These are phyloP conservation scores for Gymnogyps californianus DNA, from an alignment of 2,113 vertebrate species.

Conservation along the genomic window DNA sequence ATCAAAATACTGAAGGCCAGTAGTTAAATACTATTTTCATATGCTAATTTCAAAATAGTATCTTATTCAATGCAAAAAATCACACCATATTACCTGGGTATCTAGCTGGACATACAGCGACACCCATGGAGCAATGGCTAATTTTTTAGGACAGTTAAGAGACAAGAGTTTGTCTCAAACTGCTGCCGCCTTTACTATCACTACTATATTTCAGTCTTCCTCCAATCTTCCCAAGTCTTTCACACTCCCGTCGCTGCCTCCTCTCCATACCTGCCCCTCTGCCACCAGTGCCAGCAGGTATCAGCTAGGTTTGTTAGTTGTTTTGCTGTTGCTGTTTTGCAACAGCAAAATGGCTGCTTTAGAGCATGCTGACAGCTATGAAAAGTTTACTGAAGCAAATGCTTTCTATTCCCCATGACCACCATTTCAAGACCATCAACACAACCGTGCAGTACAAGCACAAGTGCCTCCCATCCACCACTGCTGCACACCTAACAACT, in stretches of 20 bases:
- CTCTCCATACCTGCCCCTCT: neutral
- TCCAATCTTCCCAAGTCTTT: neutral
- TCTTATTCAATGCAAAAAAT: neutral
- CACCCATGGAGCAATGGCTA: neutral
- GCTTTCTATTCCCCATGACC: neutral
- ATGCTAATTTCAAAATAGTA: neutral
- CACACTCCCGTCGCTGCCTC: neutral
- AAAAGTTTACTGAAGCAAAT: neutral
- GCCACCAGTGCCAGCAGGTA: neutral
- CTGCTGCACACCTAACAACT: neutral
- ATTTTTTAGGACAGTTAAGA: neutral
- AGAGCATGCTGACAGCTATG: neutral
- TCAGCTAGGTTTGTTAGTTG: neutral
- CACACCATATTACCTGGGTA: neutral
- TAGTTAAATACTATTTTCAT: neutral
- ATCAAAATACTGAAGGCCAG: neutral
- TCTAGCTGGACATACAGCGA: neutral
- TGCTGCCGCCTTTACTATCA: neutral
- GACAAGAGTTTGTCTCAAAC: neutral
- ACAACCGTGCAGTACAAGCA: fast-evolving
- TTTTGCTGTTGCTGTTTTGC: neutral
- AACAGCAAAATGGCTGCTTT: neutral
- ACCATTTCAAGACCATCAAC: neutral
- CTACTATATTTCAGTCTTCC: neutral
- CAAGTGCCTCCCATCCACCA: fast-evolving